Percentiles rank a stretch among this genome's conserved stretches.
These are phyloP conservation scores for Heteractis magnifica DNA, from an alignment of 92 coral and sea anemone species.

Conservation along the genomic window DNA sequence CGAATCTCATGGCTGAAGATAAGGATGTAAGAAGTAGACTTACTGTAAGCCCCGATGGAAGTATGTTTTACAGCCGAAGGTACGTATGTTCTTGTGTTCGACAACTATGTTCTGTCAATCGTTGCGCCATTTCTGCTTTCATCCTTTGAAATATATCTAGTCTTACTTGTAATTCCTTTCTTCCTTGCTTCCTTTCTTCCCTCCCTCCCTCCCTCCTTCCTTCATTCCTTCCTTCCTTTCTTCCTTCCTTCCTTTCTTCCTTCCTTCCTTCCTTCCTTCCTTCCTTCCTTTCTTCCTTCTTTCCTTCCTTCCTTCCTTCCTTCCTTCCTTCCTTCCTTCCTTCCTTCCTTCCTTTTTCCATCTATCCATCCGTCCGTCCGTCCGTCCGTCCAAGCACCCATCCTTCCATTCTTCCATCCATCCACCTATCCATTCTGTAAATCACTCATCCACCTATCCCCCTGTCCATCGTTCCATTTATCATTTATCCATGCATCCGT, in stretches of 20 bases:
- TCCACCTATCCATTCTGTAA: too few relatives aligned
- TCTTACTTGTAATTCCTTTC: too few relatives aligned
- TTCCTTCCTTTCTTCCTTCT: background rate
- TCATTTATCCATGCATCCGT: background rate
- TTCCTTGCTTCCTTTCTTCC: too few relatives aligned
- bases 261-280: background rate
- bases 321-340: background rate
- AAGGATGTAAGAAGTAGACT: slow-evolving; percentile 57
- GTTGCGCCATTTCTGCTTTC: too few relatives aligned
- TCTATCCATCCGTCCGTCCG: background rate
- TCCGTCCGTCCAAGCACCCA: background rate
- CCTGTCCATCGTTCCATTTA: background rate
- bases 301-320: background rate
- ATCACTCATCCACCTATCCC: background rate
- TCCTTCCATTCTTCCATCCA: background rate
- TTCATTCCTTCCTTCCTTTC: too few relatives aligned
- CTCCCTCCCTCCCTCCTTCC: too few relatives aligned
- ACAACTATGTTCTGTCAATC: background rate
- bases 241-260: background rate
- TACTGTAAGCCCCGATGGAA: slow-evolving; percentile 36
- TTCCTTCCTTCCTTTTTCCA: background rate
- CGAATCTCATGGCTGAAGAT: slow-evolving; percentile 69
- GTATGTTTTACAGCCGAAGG: slow-evolving; percentile 59
- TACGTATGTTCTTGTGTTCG: slow-evolving; percentile 1
- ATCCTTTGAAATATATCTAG: too few relatives aligned